Base-by-base conservation (phyloP, 2,797 vertebrate genomes). In the Platyrinchus mystaceus region DNA sequence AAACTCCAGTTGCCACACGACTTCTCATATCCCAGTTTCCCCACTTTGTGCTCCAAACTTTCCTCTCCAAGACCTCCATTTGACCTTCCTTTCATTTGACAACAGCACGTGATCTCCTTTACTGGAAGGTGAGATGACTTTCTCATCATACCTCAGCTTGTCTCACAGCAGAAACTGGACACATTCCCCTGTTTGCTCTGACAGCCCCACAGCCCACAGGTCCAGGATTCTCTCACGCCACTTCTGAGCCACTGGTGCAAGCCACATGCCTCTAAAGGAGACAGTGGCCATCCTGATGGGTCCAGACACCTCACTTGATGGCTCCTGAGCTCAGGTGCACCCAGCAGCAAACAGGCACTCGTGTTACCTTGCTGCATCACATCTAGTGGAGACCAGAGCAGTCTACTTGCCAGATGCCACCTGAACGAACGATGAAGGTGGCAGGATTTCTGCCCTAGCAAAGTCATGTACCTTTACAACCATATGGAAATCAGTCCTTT, bases 221-320 rank as follows among this genome's bases (percentile, higher is more conserved):
- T 30, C 21, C 50, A 19, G 34, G 39, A 39, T 30, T 56, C 52
- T 22, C 34, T 23, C 49, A n/a, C 27, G 34, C 36, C n/a, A 23
- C 56, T 34, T 58, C 39, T 16, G 82, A 79, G 81, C 5, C 6
- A 6, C 15, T 1, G 1, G 8, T 4, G 2, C 5, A 34, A 74
- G 46, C 19, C 34, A 47, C 1, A 0, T 1, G 1, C 17, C 58
- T 49, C 17, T 8, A 4, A 3, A n/a, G 26, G n/a, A 71, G 28
- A 34, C 13, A 41, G 8, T 0, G 1, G 36, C 39, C 27, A 53
- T 10, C 27, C 43, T 12, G 3, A 19, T 12, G 22, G 1, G 3
- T 43, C n/a, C 36, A 27, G 30, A 10, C 39, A 50, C 28, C 17
- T 63, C n/a, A 10, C 16, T 1, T 8, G 23, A 8, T 4, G 27